Percentiles rank a stretch among this genome's conserved stretches.
phyloP scores from a whole-genome alignment of 1,140 invertebrate species.

The Eumeta japonica region DNA sequence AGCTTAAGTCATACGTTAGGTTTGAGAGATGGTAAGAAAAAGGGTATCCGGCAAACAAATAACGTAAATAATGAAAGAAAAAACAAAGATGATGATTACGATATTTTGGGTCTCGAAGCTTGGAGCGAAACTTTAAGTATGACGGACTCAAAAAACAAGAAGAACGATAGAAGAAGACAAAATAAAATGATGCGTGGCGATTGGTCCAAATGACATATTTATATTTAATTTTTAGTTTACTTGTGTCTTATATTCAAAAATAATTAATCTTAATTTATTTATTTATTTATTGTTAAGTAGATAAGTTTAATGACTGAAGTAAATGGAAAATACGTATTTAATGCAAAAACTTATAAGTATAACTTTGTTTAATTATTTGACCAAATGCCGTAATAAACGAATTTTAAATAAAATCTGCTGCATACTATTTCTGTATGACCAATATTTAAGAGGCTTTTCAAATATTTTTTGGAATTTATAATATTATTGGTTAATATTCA shows the following conservation, averaged over 20 bases:
- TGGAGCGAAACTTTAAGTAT: slow-evolving; percentile 28
- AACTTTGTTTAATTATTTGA: too few species aligned
- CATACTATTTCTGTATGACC: too few species aligned
- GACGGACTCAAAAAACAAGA: slow-evolving; percentile 14
- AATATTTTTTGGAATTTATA: slow-evolving; percentile 26
- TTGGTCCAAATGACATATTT: slow-evolving; percentile 41
- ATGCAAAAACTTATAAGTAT: too few species aligned
- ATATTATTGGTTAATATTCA: slow-evolving; percentile 25
- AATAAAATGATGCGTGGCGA: slow-evolving; percentile 55
- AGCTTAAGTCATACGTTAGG: slow-evolving; percentile 23
- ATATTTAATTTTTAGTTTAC: slow-evolving; percentile 22
- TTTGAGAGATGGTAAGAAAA: slow-evolving; percentile 4
- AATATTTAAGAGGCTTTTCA: too few species aligned
- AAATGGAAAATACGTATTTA: too few species aligned
- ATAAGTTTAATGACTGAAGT: too few species aligned
- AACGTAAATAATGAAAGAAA: slow-evolving; percentile 9
- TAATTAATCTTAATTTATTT: slow-evolving; percentile 32
- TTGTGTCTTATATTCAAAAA: slow-evolving; percentile 44
- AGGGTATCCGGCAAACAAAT: slow-evolving; percentile 5
- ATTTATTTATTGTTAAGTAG: slow-evolving; percentile 26
- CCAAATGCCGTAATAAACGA: too few species aligned
- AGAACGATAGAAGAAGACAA: slow-evolving; percentile 43
- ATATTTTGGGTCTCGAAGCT: slow-evolving; percentile 14
- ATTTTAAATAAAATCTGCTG: too few species aligned
- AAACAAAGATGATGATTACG: slow-evolving; percentile 18